Base-by-base conservation (phyloP, 2,797 vertebrate genomes). In the Cuniculus paca region DNA sequence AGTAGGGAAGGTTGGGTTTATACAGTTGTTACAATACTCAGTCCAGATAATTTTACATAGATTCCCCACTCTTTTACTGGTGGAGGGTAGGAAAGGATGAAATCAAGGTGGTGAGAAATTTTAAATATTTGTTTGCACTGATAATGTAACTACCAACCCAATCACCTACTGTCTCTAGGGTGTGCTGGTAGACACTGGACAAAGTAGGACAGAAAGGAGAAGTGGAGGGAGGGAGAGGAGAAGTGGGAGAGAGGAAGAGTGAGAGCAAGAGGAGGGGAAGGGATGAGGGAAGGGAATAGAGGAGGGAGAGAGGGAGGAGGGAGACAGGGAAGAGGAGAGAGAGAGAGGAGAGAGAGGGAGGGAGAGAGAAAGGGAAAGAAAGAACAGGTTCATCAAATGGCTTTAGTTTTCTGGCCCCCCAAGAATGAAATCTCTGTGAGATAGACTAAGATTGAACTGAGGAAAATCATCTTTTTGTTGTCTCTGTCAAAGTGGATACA, bases 401-500 rank as follows among this genome's bases (percentile, higher is more conserved):
- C 12, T 58, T 82, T 28, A 52, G 16, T 12, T 91, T 95, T 74
- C 63, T 65, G 72, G 54, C 20, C 91, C 19, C 8, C 74, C 52
- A 50, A 50, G 77, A 86, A 93, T n/a, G 22, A 91, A 83, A 87
- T 89, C 34, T 78, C 48, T 26, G 3, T 68, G 26, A 56, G 6
- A 50, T n/a, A 68, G 68, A 85, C 3, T 17, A 39, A 34, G 45
- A 84, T 87, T 77, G 77, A 60, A 79, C 31, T 28, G 8, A 13
- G 36, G 8, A 45, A 80, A 82, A 45, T 91, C 54, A 94, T 81
- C n/a, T 68, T 88, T 92, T 83, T 77, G n/a, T 16, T 19, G 87
- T 88, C 94, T 22, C 77, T 88, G 74, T 7, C 50, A 78, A 78
- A 95, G 48, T 70, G 52, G 88, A 93, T 11, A 80, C 39, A 75